These are phyloP conservation scores for Gymnorhina tibicen DNA, from an alignment of 2,113 vertebrate genomes.

Conservation along the genomic window DNA sequence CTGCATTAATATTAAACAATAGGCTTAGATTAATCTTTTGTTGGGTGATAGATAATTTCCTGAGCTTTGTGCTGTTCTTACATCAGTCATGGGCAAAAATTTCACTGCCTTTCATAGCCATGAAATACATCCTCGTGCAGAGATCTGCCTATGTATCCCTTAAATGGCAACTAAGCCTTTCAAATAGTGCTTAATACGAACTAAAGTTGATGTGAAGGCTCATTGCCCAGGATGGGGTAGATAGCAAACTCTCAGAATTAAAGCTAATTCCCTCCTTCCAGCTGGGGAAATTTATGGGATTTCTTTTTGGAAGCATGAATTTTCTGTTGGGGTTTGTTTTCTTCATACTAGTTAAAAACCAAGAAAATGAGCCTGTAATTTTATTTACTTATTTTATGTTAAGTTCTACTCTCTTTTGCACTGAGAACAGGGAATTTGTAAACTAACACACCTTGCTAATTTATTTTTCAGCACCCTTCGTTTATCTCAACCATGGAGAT, in stretches of 20 bases:
- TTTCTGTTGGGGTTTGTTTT: not conserved
- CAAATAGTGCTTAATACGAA: not conserved
- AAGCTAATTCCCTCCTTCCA: not conserved
- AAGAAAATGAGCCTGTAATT: not conserved
- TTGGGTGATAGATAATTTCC: not conserved
- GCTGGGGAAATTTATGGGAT: not conserved
- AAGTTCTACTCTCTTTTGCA: not conserved
- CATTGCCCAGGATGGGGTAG: not conserved
- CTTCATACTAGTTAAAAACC: not conserved
- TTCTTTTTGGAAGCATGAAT: not conserved
- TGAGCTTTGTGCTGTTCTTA: not conserved
- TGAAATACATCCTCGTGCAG: not conserved
- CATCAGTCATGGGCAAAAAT: not conserved
- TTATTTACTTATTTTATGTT: not conserved
- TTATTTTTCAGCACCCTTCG: conserved; percentile 75
- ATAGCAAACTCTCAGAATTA: not conserved
- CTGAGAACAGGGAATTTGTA: not conserved
- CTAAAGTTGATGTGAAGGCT: not conserved
- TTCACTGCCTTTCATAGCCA: not conserved
- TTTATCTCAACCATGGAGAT: conserved; percentile 87
- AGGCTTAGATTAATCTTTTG: not conserved
- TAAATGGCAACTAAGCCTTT: not conserved
- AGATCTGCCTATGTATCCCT: not conserved
- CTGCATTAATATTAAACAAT: not conserved
- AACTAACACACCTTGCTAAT: not conserved